Conservation (phyloP, 2,797 vertebrate species). For the Phataginus tetradactyla region DNA sequence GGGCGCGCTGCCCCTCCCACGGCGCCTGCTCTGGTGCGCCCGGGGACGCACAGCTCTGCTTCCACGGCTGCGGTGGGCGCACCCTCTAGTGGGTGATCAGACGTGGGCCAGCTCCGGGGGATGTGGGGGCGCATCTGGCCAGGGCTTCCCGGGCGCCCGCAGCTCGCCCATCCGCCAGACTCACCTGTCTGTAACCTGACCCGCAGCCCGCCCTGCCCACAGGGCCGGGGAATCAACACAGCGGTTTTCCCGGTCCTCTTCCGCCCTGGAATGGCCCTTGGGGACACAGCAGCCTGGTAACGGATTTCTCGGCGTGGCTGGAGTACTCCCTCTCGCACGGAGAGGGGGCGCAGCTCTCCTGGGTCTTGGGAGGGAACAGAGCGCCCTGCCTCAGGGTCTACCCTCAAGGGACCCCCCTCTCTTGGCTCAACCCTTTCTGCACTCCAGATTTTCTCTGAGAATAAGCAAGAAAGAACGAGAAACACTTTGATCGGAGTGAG, state of each 20-base stretch:
- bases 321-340: background rate
- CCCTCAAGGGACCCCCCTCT: background rate
- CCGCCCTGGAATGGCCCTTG: constrained; percentile 61
- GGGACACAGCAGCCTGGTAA: constrained; percentile 72
- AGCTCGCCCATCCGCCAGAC: background rate
- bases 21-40: background rate
- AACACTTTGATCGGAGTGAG: constrained; percentile 43
- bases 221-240: background rate
- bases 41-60: background rate
- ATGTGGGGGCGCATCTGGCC: background rate
- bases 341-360: constrained; percentile 26
- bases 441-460: constrained; percentile 15
- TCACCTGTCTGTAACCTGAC: constrained; percentile 74
- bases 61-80: background rate
- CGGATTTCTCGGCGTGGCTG: constrained; percentile 67
- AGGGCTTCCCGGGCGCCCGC: background rate
- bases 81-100: background rate
- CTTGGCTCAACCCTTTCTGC: background rate
- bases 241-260: constrained; percentile 40
- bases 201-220: constrained; percentile 28
- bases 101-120: background rate
- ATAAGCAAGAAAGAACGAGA: background rate
- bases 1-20: background rate
- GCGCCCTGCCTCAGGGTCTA: background rate
- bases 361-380: background rate